phyloP scores from a whole-genome alignment of 1,140 invertebrate genomes.

The Ruditapes philippinarum region DNA sequence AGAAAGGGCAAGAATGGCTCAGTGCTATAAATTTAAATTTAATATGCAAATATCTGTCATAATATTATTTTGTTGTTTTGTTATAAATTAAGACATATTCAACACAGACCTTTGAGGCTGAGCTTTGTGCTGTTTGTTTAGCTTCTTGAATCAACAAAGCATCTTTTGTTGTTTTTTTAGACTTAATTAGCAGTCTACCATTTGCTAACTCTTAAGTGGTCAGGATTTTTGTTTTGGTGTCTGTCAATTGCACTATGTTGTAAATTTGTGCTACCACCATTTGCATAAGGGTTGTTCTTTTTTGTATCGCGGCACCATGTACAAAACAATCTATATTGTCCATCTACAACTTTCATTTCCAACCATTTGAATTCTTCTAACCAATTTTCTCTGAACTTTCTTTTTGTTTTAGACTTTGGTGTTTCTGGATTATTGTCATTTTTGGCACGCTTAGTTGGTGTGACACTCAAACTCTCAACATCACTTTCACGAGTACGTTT shows the following conservation, averaged over 20 bases:
- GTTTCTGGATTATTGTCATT: not conserved
- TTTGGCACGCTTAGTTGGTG: not conserved
- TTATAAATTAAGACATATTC: too few relatives aligned
- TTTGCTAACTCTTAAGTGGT: not conserved
- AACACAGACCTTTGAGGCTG: not conserved
- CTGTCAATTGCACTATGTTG: not conserved
- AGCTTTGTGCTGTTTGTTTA: not conserved
- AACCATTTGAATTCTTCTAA: conserved; percentile 19
- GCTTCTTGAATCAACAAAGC: not conserved
- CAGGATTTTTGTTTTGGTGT: not conserved
- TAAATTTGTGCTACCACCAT: not conserved
- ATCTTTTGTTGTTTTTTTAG: not conserved
- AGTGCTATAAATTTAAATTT: too few relatives aligned
- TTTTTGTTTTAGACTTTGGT: not conserved
- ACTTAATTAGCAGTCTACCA: not conserved
- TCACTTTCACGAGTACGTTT: not conserved
- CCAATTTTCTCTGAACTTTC: conserved; percentile 32
- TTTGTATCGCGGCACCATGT: not conserved
- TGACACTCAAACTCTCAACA: not conserved
- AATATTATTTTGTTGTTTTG: too few relatives aligned
- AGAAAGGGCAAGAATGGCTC: too few relatives aligned
- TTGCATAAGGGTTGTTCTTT: conserved; percentile 4
- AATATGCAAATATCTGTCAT: too few relatives aligned
- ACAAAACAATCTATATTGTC: not conserved
- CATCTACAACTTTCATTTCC: conserved; percentile 8